Base-by-base conservation (phyloP, 2,113 vertebrate species). In the Eptatretus burgeri region DNA sequence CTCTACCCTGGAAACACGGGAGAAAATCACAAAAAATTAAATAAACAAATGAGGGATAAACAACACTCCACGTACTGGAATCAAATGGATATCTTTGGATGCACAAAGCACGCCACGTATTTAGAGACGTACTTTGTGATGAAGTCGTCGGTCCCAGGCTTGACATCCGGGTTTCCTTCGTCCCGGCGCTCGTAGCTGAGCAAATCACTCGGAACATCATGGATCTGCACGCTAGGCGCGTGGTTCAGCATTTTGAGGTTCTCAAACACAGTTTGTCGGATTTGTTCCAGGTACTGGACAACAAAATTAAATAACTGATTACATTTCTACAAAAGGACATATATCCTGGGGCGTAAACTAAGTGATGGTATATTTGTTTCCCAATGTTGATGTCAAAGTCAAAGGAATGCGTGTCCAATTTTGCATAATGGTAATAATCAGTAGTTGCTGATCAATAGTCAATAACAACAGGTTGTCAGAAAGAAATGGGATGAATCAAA, bases 241-340 rank as follows among this genome's bases (percentile, higher is more conserved):
- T 98, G 91, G 74, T 96, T 98, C 71, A 98, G 65, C 91, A 98
- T 98, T 72, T 98, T 98, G 74, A 98, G 68, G 71, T 93, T 98
- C 73, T 98, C 91, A 69, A 86, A 96, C 68, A 98, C 89, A 0
- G 87, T 93, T 73, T 91, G 85, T 49, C 88, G 82, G 72, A 98
- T 98, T 75, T 98, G 91, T 69, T 98, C 89, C 73, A 98, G 67
- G 74, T 98, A 98, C 91, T 98, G 10, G 19, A 66, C 5, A 62
- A 10, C 64, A 41, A 41, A 41, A 41, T 41, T 41, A 41, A 41
- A 41, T 41, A 7, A 41, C 7, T 41, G 27, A 41, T 41, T 41
- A 41, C 27, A n/a, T n/a, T n/a, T n/a, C n/a, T n/a, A n/a, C n/a
- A n/a, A n/a, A n/a, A n/a, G n/a, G n/a, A n/a, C n/a, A 41, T 41